phyloP scores from a whole-genome alignment of 2,888 invertebrate genomes.

The Diaprepes abbreviatus region DNA sequence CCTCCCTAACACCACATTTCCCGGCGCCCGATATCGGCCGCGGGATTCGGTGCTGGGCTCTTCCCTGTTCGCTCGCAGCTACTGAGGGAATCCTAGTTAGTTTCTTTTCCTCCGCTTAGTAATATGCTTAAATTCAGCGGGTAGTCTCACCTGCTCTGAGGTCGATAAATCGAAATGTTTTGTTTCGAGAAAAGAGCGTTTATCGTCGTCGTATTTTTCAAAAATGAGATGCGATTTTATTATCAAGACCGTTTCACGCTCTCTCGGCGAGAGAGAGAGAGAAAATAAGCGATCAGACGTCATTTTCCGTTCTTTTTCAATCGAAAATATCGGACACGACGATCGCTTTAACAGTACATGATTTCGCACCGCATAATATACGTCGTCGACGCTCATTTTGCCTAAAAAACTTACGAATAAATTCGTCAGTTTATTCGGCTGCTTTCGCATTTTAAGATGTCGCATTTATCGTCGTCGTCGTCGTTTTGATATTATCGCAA shows the following conservation, averaged over 20 bases:
- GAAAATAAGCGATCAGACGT: not conserved
- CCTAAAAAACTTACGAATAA: no score
- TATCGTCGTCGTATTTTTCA: not conserved
- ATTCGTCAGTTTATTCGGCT: no score
- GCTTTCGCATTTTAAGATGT: no score
- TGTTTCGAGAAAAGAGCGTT: no score
- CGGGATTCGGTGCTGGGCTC: conserved; percentile 67
- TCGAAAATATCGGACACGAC: not conserved
- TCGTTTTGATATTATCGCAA: no score
- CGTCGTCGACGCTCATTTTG: no score
- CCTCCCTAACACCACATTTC: conserved; percentile 69
- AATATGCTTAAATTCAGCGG: conserved; percentile 71
- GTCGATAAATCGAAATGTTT: not conserved
- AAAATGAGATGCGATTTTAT: no score
- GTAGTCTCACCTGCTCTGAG: not conserved
- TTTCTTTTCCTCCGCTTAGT: conserved; percentile 76
- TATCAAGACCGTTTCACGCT: not conserved
- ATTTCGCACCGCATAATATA: no score
- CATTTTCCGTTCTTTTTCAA: not conserved
- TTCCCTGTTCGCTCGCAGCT: conserved; percentile 74
- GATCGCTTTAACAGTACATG: not conserved
- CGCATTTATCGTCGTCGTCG: no score
- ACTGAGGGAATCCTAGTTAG: conserved; percentile 74
- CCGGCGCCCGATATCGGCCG: conserved; percentile 46
- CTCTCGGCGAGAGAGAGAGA: not conserved